Conservation (phyloP, 2,888 invertebrate genomes). For the Hirtodrosophila trivittata region DNA sequence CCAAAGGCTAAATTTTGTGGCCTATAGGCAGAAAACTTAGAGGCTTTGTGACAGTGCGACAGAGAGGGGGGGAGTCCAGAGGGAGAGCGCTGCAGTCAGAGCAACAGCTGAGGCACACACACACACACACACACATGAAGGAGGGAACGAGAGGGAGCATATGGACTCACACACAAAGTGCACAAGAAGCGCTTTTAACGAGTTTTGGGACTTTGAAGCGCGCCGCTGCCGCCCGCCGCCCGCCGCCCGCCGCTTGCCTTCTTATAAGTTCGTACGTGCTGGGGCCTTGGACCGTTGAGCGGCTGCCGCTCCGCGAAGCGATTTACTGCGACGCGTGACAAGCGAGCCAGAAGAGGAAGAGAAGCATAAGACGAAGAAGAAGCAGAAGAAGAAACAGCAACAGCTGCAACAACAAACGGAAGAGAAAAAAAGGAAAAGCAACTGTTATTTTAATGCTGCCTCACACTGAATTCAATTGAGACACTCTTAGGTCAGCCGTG, state of each 20-base stretch:
- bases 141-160: background rate
- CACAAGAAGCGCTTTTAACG: constrained; percentile 66
- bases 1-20: too few relatives aligned
- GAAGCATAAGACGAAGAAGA: background rate
- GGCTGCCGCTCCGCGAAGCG: constrained; percentile 30
- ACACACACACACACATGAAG: constrained; percentile 1
- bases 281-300: constrained; percentile 18
- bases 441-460: constrained; percentile 32
- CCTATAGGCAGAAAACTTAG: too few relatives aligned
- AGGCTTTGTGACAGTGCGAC: too few relatives aligned
- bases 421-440: too few relatives aligned
- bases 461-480: constrained; percentile 43
- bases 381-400: constrained; percentile 13
- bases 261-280: constrained; percentile 62
- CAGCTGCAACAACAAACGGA: constrained; percentile 8
- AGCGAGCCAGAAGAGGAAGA: background rate
- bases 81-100: too few relatives aligned
- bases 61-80: too few relatives aligned
- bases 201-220: constrained; percentile 62
- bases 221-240: constrained; percentile 8
- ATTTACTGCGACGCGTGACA: constrained; percentile 54
- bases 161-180: constrained; percentile 21
- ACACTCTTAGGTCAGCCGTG: constrained; percentile 32
- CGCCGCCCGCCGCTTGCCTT: background rate
- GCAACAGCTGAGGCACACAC: too few relatives aligned